Percentiles rank a stretch among this genome's conserved stretches.
phyloP scores from a whole-genome alignment of 2,797 vertebrate species.

The Lithobates pipiens region DNA sequence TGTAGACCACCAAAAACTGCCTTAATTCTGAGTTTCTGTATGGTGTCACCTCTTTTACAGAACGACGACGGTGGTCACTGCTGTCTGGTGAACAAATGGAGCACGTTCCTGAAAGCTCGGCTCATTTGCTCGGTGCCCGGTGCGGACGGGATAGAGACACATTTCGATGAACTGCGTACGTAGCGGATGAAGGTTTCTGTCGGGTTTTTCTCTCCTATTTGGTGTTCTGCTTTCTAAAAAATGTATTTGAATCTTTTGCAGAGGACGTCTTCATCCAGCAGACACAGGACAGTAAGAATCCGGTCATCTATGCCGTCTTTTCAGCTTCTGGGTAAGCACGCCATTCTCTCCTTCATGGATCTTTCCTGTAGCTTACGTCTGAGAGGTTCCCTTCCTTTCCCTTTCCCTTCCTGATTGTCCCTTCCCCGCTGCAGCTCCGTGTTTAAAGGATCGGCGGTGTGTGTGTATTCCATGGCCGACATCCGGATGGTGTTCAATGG shows the following conservation, averaged over 20 bases:
- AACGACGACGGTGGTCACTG: constrained; percentile 98
- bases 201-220: background rate
- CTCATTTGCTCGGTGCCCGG: constrained; percentile 96
- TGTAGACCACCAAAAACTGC: too few relatives aligned
- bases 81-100: constrained; percentile 99
- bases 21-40: background rate
- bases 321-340: constrained; percentile 91
- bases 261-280: constrained; percentile 98
- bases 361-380: background rate
- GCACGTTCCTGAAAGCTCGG: constrained; percentile 96
- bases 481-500: constrained; percentile 99
- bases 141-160: constrained; percentile 92
- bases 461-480: constrained; percentile 98
- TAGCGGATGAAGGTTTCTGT: constrained; percentile 41
- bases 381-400: background rate
- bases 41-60: constrained; percentile 70
- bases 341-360: background rate
- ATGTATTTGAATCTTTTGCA: constrained; percentile 71
- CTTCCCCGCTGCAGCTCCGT: constrained; percentile 81
- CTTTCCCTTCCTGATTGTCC: too few relatives aligned
- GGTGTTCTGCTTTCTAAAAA: background rate
- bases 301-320: constrained; percentile 96
- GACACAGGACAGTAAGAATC: constrained; percentile 96
- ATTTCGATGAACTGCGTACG: constrained; percentile 98
- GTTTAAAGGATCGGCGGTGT: constrained; percentile 97